These are phyloP conservation scores for Erpobdella octoculata DNA, from an alignment of 2,888 invertebrate species.

Conservation along the genomic window DNA sequence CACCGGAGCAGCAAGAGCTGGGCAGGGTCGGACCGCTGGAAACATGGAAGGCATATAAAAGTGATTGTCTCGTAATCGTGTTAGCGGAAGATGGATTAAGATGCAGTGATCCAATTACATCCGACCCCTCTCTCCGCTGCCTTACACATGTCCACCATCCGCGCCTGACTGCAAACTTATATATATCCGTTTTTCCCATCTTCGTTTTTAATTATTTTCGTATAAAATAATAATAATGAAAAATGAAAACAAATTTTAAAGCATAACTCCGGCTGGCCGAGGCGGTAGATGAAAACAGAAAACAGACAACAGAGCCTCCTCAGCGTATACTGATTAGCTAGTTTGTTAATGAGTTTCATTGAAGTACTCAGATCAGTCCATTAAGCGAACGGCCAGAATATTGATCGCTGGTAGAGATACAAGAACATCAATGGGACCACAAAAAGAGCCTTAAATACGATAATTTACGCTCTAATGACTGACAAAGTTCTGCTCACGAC, in stretches of 20 bases:
- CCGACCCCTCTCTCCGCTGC: not conserved
- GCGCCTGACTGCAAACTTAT: too few species aligned
- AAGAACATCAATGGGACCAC: not conserved
- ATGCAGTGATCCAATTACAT: slow-evolving; percentile 15
- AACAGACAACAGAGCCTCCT: not conserved
- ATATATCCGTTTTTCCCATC: too few species aligned
- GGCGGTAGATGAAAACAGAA: not conserved
- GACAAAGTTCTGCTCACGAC: not conserved
- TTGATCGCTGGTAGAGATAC: too few species aligned
- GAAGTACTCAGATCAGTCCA: not conserved
- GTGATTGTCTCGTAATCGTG: slow-evolving; percentile 15
- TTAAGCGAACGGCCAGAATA: not conserved
- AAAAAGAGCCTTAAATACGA: too few species aligned
- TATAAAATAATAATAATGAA: too few species aligned
- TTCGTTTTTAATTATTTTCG: too few species aligned
- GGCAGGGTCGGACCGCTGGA: not conserved
- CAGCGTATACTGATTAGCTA: not conserved
- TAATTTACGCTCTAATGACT: not conserved
- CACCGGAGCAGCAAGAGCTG: not conserved
- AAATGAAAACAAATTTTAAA: too few species aligned
- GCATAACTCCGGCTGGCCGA: too few species aligned
- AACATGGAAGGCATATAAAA: slow-evolving; percentile 8
- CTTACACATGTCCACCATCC: too few species aligned
- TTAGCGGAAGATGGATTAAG: slow-evolving; percentile 12
- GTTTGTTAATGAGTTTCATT: not conserved